Conservation (phyloP, 2,113 vertebrate genomes). For the Ariopsis seemanni region DNA sequence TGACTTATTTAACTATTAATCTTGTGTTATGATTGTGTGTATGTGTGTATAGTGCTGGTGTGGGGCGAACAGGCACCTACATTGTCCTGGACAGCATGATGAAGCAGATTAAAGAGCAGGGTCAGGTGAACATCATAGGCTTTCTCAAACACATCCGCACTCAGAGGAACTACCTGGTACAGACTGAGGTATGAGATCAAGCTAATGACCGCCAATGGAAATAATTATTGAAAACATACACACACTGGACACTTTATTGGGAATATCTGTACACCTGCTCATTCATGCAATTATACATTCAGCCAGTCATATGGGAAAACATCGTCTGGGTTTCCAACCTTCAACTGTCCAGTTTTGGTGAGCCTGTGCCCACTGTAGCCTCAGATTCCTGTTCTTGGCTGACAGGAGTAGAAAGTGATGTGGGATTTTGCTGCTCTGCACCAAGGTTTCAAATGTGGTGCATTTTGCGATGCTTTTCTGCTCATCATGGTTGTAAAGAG, state of each 20-base stretch:
- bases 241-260: not conserved
- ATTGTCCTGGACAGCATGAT: slow-evolving; percentile 97
- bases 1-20: not conserved
- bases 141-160: slow-evolving; percentile 96
- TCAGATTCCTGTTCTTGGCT: not conserved
- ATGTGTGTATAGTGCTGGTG: slow-evolving; percentile 82
- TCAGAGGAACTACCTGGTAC: slow-evolving; percentile 94
- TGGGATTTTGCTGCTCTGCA: not conserved
- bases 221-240: not conserved
- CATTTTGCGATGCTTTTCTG: not conserved
- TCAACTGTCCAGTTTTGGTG: not conserved
- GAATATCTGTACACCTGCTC: not conserved
- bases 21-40: slow-evolving; percentile 9
- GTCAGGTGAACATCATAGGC: slow-evolving; percentile 83
- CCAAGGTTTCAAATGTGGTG: not conserved
- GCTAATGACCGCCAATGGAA: not conserved
- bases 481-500: not conserved
- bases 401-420: not conserved
- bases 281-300: not conserved
- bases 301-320: not conserved
- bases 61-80: slow-evolving; percentile 91
- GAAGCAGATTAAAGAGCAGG: slow-evolving; percentile 86
- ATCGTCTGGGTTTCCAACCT: not conserved
- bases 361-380: not conserved
- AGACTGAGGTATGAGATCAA: slow-evolving; percentile 85